These are phyloP conservation scores for Cyaniris semiargus DNA, from an alignment of 2,888 invertebrate species.

Conservation along the genomic window DNA sequence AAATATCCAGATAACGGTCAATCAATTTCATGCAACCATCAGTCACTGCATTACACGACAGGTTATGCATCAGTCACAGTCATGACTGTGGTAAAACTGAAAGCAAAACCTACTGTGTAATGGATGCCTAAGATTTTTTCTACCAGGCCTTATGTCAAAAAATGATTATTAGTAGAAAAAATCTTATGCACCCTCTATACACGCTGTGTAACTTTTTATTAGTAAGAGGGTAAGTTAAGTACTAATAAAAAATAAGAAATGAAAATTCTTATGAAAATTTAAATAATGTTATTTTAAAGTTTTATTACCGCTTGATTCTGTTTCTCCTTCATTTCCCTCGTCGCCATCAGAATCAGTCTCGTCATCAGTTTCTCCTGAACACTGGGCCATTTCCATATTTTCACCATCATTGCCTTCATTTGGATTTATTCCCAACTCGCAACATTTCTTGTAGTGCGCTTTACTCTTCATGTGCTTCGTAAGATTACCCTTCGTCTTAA, in stretches of 20 bases:
- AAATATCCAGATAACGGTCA: too few species aligned
- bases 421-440: constrained; percentile 89
- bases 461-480: constrained; percentile 99
- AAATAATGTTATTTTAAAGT: constrained; percentile 32
- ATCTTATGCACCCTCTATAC: too few species aligned
- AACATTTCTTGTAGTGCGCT: constrained; percentile 96
- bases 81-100: too few species aligned
- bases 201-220: too few species aligned
- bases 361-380: constrained; percentile 83
- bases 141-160: too few species aligned
- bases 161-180: too few species aligned
- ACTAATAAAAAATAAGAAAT: neutral
- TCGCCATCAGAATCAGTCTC: constrained; percentile 84
- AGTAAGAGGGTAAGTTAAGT: too few species aligned
- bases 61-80: too few species aligned
- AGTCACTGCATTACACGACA: too few species aligned
- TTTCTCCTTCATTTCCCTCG: constrained; percentile 81
- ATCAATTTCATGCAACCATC: too few species aligned
- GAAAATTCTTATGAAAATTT: neutral
- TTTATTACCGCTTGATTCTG: constrained; percentile 83
- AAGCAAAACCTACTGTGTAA: too few species aligned
- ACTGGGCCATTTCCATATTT: constrained; percentile 74
- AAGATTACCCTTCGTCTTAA: constrained; percentile 98
- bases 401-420: constrained; percentile 84
- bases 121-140: too few species aligned